Percentiles rank a stretch among this genome's conserved stretches.
phyloP scores from a whole-genome alignment of 2,888 invertebrate species.

The Tachystola acroxantha region DNA sequence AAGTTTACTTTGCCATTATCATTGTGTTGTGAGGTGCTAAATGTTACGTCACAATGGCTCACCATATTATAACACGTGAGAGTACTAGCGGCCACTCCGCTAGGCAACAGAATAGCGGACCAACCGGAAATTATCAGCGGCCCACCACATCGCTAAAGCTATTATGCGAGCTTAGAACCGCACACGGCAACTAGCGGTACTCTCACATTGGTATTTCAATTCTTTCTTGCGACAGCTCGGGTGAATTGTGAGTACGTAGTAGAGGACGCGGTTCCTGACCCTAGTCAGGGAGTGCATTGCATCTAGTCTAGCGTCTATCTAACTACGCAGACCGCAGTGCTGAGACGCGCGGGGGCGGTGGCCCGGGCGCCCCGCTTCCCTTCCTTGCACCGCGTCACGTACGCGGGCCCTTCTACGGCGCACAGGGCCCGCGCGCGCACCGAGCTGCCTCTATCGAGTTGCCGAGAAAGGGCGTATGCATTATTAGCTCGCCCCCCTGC shows the following conservation, averaged over 20 bases:
- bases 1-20: too few species aligned
- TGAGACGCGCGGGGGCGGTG: constrained; percentile 52
- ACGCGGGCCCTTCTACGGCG: constrained; percentile 48
- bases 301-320: constrained; percentile 35
- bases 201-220: constrained; percentile 23
- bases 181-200: constrained; percentile 32
- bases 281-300: constrained; percentile 52
- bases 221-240: constrained; percentile 30
- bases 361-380: constrained; percentile 29
- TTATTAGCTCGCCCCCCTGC: constrained; percentile 50
- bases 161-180: constrained; percentile 34
- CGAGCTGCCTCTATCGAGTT: constrained; percentile 52
- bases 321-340: constrained; percentile 21
- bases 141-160: constrained; percentile 32
- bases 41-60: constrained; percentile 34
- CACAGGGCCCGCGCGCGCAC: constrained; percentile 60
- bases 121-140: constrained; percentile 56
- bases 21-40: constrained; percentile 7
- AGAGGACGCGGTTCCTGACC: constrained; percentile 48
- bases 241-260: constrained; percentile 25
- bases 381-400: constrained; percentile 54
- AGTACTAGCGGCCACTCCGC: constrained; percentile 34
- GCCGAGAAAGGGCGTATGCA: constrained; percentile 60
- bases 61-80: constrained; percentile 38
- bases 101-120: constrained; percentile 56